These are phyloP conservation scores for Zapornia atra DNA, from an alignment of 2,113 vertebrate species.

Conservation along the genomic window DNA sequence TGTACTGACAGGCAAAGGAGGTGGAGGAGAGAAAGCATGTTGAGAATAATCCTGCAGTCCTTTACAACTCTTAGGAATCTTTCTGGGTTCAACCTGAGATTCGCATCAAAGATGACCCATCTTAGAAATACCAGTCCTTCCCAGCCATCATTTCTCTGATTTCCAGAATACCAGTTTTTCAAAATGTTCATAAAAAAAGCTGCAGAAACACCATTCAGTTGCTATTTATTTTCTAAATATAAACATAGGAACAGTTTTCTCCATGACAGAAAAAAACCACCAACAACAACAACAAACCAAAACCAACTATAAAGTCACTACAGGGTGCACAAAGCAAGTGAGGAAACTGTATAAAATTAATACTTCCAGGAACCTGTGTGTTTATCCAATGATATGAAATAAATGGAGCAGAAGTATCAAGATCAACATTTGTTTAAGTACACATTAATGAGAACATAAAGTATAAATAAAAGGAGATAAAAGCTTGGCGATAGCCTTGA, in stretches of 20 bases:
- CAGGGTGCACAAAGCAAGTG: neutral
- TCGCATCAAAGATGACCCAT: neutral
- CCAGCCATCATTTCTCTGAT: neutral
- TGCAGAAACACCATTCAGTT: neutral
- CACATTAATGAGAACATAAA: slow-evolving; percentile 6
- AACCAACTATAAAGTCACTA: neutral
- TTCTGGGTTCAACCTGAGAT: neutral
- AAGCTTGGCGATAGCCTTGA: slow-evolving; percentile 26
- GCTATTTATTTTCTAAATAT: neutral
- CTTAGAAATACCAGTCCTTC: neutral
- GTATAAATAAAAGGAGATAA: slow-evolving; percentile 58
- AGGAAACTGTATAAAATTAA: slow-evolving; percentile 19
- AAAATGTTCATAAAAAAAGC: neutral
- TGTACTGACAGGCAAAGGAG: neutral
- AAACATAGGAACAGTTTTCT: neutral
- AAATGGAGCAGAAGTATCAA: slow-evolving; percentile 42
- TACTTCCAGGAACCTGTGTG: neutral
- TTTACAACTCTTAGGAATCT: neutral
- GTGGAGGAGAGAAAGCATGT: neutral
- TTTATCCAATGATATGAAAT: slow-evolving; percentile 35
- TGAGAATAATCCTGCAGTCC: neutral
- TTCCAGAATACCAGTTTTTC: neutral
- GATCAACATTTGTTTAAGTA: slow-evolving; percentile 57
- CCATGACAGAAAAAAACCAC: neutral
- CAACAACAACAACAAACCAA: neutral